These are phyloP conservation scores for Achlya flavicornis DNA, from an alignment of 2,888 invertebrate species.

Conservation along the genomic window DNA sequence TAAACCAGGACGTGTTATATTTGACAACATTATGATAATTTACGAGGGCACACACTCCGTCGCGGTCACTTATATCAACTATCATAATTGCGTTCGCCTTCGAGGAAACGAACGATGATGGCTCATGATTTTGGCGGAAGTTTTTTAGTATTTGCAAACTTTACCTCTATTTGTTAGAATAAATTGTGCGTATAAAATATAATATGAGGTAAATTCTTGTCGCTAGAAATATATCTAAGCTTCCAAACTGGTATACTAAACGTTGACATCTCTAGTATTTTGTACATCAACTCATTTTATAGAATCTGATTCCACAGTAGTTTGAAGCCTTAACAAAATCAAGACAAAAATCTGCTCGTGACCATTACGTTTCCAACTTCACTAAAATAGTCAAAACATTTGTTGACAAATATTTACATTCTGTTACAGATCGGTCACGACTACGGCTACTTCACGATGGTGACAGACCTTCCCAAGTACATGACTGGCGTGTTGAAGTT, in stretches of 20 bases:
- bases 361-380: not conserved
- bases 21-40: constrained; percentile 25
- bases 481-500: constrained; percentile 87
- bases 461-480: constrained; percentile 88
- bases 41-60: constrained; percentile 8
- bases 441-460: constrained; percentile 89
- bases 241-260: not conserved
- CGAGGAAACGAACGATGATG: constrained; percentile 8
- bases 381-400: not conserved
- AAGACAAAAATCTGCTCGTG: not conserved
- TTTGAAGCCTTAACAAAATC: not conserved
- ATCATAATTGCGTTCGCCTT: constrained; percentile 8
- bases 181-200: not conserved
- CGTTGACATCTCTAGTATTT: not conserved
- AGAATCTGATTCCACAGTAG: not conserved
- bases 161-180: constrained; percentile 9
- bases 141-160: not conserved
- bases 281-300: not conserved
- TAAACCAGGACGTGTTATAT: constrained; percentile 24
- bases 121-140: constrained; percentile 10
- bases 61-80: constrained; percentile 10
- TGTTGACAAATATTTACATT: constrained; percentile 7
- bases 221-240: not conserved
- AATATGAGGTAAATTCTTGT: not conserved
- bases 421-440: constrained; percentile 85